Evolutionary conservation across 2,888 invertebrate species (phyloP).

Genomic region (Acholoe squamosa): DNA sequence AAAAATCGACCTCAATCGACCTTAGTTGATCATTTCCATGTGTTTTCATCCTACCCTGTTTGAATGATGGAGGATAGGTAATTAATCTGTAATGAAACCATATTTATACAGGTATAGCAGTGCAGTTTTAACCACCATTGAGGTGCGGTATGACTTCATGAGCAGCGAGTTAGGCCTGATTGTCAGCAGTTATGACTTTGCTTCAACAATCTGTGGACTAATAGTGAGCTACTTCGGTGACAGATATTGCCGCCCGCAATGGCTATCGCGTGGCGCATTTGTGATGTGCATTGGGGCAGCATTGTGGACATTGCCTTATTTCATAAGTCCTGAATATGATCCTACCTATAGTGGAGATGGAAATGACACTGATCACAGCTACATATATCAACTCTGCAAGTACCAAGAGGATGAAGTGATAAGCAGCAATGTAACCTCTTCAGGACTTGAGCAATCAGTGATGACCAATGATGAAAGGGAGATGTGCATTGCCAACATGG

Average conservation of each 20-base stretch:
- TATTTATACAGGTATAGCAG: slow-evolving; percentile 68
- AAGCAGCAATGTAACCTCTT: neutral
- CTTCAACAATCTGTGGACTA: slow-evolving; percentile 66
- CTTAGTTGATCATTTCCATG: too few species aligned
- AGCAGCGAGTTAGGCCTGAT: slow-evolving; percentile 68
- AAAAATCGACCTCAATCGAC: too few species aligned
- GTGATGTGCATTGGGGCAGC: slow-evolving; percentile 68
- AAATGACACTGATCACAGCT: neutral
- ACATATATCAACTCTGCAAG: neutral
- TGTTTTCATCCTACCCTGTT: too few species aligned
- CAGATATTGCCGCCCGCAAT: slow-evolving; percentile 67
- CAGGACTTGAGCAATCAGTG: neutral
- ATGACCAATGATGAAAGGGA: neutral
- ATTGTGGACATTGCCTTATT: slow-evolving; percentile 70
- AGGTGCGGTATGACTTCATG: slow-evolving; percentile 68
- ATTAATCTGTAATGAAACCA: too few species aligned
- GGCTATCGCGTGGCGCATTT: slow-evolving; percentile 65
- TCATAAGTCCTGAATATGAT: slow-evolving; percentile 53
- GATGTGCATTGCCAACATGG: neutral
- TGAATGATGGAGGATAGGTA: too few species aligned
- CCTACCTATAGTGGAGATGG: neutral
- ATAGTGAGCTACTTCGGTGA: slow-evolving; percentile 69
- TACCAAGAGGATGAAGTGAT: neutral
- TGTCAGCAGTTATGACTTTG: slow-evolving; percentile 69
- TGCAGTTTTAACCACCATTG: slow-evolving; percentile 70